Percentiles rank a stretch among this genome's conserved stretches.
phyloP scores from a whole-genome alignment of 1,140 invertebrate species.

The Drosophila subobscura region DNA sequence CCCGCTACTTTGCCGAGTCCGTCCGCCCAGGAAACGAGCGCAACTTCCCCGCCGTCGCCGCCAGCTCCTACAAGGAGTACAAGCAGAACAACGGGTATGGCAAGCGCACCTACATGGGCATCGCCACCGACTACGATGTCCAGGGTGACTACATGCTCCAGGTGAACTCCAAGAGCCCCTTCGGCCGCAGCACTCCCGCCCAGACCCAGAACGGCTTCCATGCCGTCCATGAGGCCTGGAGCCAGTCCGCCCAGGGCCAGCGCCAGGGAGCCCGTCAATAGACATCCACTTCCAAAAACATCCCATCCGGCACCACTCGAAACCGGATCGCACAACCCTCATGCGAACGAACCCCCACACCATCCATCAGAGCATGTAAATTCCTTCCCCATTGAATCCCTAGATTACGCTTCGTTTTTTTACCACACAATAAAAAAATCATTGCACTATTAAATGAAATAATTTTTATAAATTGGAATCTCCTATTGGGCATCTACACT shows the following conservation, averaged over 20 bases:
- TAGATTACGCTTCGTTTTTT: slow-evolving; percentile 44
- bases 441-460: slow-evolving; percentile 18
- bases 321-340: slow-evolving; percentile 35
- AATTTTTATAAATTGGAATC: too few species aligned
- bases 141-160: slow-evolving; percentile 77
- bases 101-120: slow-evolving; percentile 79
- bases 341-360: slow-evolving; percentile 30
- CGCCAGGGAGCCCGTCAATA: slow-evolving; percentile 23
- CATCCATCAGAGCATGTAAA: slow-evolving; percentile 11
- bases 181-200: slow-evolving; percentile 72
- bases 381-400: slow-evolving; percentile 4
- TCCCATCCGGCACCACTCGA: too few species aligned
- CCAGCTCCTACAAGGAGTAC: slow-evolving; percentile 73
- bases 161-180: slow-evolving; percentile 76
- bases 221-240: slow-evolving; percentile 54
- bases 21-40: slow-evolving; percentile 84
- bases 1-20: slow-evolving; percentile 87
- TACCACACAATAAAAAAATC: slow-evolving; percentile 36
- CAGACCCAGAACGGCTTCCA: slow-evolving; percentile 65
- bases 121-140: slow-evolving; percentile 62
- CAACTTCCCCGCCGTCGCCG: slow-evolving; percentile 71
- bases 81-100: slow-evolving; percentile 73
- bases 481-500: too few species aligned
- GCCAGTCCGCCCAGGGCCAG: slow-evolving; percentile 24
- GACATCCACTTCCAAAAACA: too few species aligned